Evolutionary conservation across 2,113 vertebrate species (phyloP), one percentile per base, ranked within the genome.

Genomic region (Dolichotis patagonum): DNA sequence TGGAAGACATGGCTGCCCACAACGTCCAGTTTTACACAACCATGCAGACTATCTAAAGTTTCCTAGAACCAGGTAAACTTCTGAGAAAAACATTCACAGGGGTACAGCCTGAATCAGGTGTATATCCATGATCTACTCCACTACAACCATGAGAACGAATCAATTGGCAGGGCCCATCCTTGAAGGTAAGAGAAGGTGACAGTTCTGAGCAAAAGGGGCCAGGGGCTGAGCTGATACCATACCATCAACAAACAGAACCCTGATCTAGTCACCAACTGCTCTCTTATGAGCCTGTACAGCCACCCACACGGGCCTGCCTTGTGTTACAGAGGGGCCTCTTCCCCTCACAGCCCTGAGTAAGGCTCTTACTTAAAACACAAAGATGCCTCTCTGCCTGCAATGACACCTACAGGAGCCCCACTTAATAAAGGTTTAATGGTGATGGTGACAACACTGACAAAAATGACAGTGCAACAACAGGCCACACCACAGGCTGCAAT

Each of bases 341-440:
- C 78, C 73, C 67, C 89, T 67, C 86, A 43, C 1, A 38, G 14
- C 10, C 65, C 65, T 14, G 49, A 43, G 6, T 30, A 20, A 87
- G 81, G 75, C 69, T 95, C 90, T 78, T 63, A 87, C 58, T 91
- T 84, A 87, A 96, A 94, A 90, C 35, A 85, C 62, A 78, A 56
- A 97, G 90, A 87, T 90, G 62, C 84, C 95, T 71, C 19, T 84
- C 97, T 97, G 96, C 81, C 67, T 69, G 6, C 24, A 63, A 63
- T 60, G 81, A 75, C 75, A 90, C 92, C 81, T 60, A 52, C 58
- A 86, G 80, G 84, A 96, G 24, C 24, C 11, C 91, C 56, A 69
- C 92, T 90, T 95, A 93, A 92, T 95, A 97, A 96, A 93, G 60
- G 75, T 71, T 95, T 93, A 95, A 95, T 80, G 46, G 84, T 43